Evolutionary conservation across 2,113 vertebrate genomes (phyloP), one percentile per base, ranked within the genome.

Genomic region (Bos indicus): DNA sequence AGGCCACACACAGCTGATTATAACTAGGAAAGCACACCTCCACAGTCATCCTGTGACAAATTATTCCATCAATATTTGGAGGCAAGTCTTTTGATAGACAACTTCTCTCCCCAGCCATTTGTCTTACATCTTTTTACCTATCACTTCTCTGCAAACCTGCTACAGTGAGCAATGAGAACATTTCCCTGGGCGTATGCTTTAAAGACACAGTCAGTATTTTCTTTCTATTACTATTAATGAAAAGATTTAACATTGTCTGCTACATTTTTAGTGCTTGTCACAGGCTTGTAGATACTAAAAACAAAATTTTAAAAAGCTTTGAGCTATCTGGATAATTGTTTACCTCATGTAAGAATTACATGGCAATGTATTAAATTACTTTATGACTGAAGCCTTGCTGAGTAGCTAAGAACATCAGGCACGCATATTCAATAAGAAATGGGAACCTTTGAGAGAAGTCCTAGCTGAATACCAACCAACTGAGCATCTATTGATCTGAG

Each of bases 311-410:
- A 95, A 98, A 98, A 91, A 30, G 3, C 26, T 88, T 74, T 97
- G 71, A 91, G 16, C 92, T 95, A 36, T 48, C 67, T 94, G 43
- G 48, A 28, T 93, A 92, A 88, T 95, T 25, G 64, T 54, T 96
- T 96, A 67, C 3, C 30, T 96, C 84, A 97, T 60, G 28, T 28
- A 97, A 89, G 85, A 98, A 98, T 94, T 98, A 90, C 33, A 48
- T 94, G 51, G n/a, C 46, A 94, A 92, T 54, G 97, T 96, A 97
- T 98, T 97, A 98, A 80, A 57, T 82, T 59, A 94, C 98, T 96
- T 97, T 95, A 94, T 57, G 46, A 80, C 25, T 86, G 80, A 97
- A 97, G 86, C 81, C 77, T 71, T 59, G n/a, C 71, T 91, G 87
- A 94, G n/a, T 62, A 97, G 60, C 74, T 93, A 56, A 95, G 85